These are phyloP conservation scores for Oncorhynchus mykiss DNA, from an alignment of 2,113 vertebrate species.

Conservation along the genomic window DNA sequence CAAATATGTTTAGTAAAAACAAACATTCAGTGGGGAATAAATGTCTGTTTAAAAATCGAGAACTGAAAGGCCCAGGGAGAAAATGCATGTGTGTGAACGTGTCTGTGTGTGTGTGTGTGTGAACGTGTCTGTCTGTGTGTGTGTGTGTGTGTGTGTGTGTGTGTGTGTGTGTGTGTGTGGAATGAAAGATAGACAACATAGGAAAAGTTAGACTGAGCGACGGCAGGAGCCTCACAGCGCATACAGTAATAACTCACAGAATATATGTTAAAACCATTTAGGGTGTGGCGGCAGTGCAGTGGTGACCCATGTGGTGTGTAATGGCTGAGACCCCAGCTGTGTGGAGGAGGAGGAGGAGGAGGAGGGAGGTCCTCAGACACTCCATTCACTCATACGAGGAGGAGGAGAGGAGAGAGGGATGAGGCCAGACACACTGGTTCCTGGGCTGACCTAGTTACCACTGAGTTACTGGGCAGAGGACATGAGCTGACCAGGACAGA, in stretches of 20 bases:
- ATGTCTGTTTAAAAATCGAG: conserved; percentile 35
- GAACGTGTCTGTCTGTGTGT: not conserved
- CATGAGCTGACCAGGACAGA: too few species aligned
- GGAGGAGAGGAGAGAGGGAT: not conserved
- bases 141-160: too few species aligned
- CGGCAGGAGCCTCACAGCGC: not conserved
- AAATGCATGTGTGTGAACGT: not conserved
- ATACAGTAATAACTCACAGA: not conserved
- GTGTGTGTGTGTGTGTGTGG: not conserved
- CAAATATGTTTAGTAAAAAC: conserved; percentile 47
- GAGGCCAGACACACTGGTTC: not conserved
- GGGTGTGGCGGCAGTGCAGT: not conserved
- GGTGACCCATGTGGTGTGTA: not conserved
- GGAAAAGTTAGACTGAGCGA: not conserved
- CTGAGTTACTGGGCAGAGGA: too few species aligned
- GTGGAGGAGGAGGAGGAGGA: not conserved
- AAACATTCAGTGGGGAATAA: conserved; percentile 7
- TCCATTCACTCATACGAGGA: too few species aligned
- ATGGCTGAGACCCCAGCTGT: too few species aligned
- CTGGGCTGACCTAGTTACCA: not conserved
- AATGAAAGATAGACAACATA: not conserved
- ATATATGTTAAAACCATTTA: not conserved
- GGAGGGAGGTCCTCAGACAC: not conserved
- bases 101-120: not conserved
- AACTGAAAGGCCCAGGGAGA: too few species aligned